Base-by-base conservation (phyloP, 2,888 invertebrate genomes). In the Argyra leucocephala region DNA sequence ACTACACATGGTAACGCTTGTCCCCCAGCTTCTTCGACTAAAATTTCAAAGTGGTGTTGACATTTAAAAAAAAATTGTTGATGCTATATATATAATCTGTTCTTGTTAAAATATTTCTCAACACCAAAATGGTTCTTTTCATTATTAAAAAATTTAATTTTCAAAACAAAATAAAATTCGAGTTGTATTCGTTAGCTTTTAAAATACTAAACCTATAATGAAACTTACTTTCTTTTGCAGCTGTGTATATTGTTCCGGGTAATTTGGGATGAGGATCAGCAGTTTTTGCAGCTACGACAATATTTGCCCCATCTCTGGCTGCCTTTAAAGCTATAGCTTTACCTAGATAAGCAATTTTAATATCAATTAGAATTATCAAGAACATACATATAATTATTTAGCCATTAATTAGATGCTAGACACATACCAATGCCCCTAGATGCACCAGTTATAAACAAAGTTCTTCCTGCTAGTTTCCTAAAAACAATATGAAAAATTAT, bases 381-480 rank as follows among this genome's bases (percentile, higher is more conserved):
- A 6, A 26, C 7, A 26, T 4, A 26, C 4, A 26, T 26, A 26
- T 26, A 6, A 26, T 7, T 6, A 6, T 26, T 26, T 26, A 26
- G 26, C 26, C 26, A 6, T 6, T 26, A 6, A n/a, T n/a, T n/a
- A 26, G 7, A 26, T 26, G 7, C 4, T 6, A 26, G 26, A 6
- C 1, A 48, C 48, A n/a, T 48, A 2, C 96, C 96, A 74, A 98
- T 98, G 31, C 98, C 98, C 72, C 98, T 85, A 64, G 95, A 96
- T 21, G 94, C 97, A 61, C 98, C 98, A 31, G 96, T 96, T 70
- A 98, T 93, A 74, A 97, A 96, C 65, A 96, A 81, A 2, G 97
- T 97, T 70, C 88, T 88, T 2, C 96, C 96, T 69, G 92, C 92
- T 69, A 86, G 77, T 78, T 84, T 76, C 22, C 79, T 73, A 66